A percentile compares a stretch with the other conserved stretches of the same genome.
phyloP scores from a whole-genome alignment of 1,140 invertebrate species.

The Lamellibrachia luymesi region DNA sequence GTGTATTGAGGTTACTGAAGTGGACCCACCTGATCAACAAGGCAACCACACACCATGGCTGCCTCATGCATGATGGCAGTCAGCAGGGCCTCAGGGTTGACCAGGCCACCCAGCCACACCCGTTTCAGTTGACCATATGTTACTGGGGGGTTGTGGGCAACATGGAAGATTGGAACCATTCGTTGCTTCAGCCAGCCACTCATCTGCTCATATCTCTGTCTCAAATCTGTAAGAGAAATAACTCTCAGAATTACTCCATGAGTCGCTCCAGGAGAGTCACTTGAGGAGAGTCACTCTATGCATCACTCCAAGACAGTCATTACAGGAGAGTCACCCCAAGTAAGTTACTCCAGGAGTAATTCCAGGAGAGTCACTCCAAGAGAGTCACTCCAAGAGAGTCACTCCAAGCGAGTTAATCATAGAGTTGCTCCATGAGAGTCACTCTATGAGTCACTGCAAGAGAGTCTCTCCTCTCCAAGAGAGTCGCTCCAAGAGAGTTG shows the following conservation, averaged over 20 bases:
- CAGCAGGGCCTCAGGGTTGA: slow-evolving; percentile 49
- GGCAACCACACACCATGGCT: slow-evolving; percentile 32
- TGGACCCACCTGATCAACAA: neutral
- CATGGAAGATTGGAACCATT: slow-evolving; percentile 46
- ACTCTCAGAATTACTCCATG: neutral
- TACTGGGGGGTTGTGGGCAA: slow-evolving; percentile 36
- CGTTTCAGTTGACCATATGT: slow-evolving; percentile 41
- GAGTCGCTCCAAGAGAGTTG: too few species aligned
- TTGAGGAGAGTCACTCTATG: neutral
- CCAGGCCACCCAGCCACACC: slow-evolving; percentile 53
- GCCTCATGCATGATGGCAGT: slow-evolving; percentile 50
- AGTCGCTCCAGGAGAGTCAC: neutral
- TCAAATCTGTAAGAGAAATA: slow-evolving; percentile 38
- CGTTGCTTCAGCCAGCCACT: slow-evolving; percentile 44
- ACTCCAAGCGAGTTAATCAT: too few species aligned
- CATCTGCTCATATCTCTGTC: slow-evolving; percentile 45
- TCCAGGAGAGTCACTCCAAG: neutral
- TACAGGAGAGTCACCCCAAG: neutral
- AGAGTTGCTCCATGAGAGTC: too few species aligned
- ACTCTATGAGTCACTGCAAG: too few species aligned
- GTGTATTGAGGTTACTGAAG: neutral
- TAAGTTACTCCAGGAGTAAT: neutral
- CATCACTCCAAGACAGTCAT: neutral
- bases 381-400: too few species aligned
- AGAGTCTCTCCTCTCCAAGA: too few species aligned